A percentile compares a stretch with the other conserved stretches of the same genome.
phyloP scores from a whole-genome alignment of 2,797 vertebrate species.

The Agapornis canus region DNA sequence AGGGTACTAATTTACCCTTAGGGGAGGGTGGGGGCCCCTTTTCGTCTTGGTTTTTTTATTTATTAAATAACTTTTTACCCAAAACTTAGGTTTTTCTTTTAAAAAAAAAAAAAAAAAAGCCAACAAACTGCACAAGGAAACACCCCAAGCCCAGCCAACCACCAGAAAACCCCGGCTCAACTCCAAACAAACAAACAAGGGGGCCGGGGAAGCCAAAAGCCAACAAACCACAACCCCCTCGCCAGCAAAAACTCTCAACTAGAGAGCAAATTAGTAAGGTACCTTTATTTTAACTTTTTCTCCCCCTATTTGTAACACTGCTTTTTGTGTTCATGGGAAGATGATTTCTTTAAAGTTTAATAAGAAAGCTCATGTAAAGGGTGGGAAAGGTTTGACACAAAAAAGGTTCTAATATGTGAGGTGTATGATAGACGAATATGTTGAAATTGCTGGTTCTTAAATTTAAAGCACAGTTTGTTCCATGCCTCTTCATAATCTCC shows the following conservation, averaged over 20 bases:
- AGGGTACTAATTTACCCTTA: not conserved
- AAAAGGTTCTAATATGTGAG: not conserved
- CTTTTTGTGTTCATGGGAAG: not conserved
- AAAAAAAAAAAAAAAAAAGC: not conserved
- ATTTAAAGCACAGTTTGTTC: not conserved
- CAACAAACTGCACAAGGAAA: no score
- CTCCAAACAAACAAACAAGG: not conserved
- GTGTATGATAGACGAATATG: not conserved
- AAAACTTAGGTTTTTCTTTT: not conserved
- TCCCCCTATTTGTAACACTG: not conserved
- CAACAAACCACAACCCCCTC: not conserved
- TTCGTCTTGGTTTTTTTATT: not conserved
- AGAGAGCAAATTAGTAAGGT: not conserved
- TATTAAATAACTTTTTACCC: not conserved
- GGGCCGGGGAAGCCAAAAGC: not conserved
- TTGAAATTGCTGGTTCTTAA: not conserved
- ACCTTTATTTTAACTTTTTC: not conserved
- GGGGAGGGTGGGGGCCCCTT: not conserved
- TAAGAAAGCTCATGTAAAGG: not conserved
- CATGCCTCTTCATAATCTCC: not conserved
- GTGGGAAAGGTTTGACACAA: not conserved
- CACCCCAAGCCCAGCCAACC: not conserved
- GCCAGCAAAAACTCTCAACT: rapidly evolving
- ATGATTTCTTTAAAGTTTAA: not conserved
- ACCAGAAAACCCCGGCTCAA: not conserved